Conservation (phyloP, 2,113 vertebrate genomes). For the Dromaius novaehollandiae region DNA sequence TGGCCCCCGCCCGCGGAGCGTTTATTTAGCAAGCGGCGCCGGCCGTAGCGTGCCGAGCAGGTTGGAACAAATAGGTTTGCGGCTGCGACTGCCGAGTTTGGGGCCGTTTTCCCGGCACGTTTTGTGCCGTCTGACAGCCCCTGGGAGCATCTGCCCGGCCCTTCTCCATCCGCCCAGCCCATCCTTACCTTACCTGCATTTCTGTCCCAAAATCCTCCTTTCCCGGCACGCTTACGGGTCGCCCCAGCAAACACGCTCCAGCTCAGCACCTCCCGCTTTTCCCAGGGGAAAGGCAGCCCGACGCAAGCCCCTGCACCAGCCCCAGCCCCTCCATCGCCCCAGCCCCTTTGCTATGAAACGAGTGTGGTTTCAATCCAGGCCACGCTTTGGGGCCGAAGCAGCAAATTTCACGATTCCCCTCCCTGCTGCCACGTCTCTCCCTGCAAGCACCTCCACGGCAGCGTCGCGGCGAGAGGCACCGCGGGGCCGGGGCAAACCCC, state of each 20-base stretch:
- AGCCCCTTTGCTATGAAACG: rapidly evolving
- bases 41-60: neutral
- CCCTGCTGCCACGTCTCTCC: neutral
- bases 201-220: neutral
- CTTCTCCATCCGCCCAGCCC: neutral
- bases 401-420: neutral
- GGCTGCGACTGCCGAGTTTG: too few relatives aligned
- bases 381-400: neutral
- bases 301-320: neutral
- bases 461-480: too few relatives aligned
- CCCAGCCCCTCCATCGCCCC: neutral
- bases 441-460: too few relatives aligned
- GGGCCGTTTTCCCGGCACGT: too few relatives aligned
- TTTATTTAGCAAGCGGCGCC: neutral
- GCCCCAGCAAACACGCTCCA: neutral
- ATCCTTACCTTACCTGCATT: neutral
- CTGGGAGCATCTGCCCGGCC: neutral
- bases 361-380: neutral
- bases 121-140: neutral
- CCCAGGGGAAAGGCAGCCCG: neutral
- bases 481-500: too few relatives aligned
- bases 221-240: neutral
- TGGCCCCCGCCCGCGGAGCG: too few relatives aligned
- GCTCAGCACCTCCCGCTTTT: neutral
- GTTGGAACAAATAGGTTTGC: neutral